Percentiles rank a stretch among this genome's conserved stretches.
phyloP scores from a whole-genome alignment of 2,888 invertebrate species.

The Drosophila vallismaia region DNA sequence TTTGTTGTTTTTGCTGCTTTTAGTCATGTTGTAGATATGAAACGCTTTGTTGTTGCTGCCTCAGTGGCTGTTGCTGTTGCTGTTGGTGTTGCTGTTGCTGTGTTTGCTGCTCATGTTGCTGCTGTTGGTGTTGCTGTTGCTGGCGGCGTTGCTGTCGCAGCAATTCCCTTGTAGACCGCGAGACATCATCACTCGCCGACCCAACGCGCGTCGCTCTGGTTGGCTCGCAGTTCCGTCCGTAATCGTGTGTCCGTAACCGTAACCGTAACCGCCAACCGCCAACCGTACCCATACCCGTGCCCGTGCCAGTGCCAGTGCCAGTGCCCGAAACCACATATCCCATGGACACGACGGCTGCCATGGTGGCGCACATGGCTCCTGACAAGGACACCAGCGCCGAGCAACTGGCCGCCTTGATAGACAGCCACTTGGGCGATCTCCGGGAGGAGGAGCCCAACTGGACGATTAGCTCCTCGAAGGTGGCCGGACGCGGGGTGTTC shows the following conservation, averaged over 20 bases:
- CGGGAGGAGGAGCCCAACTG: slow-evolving; percentile 84
- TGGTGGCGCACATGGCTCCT: slow-evolving; percentile 74
- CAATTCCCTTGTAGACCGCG: slow-evolving; percentile 30
- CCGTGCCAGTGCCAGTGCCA: no score
- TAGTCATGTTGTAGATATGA: slow-evolving; percentile 3
- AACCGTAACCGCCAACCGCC: slow-evolving; percentile 25
- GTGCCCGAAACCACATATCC: no score
- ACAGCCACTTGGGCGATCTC: slow-evolving; percentile 80
- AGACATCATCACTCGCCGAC: slow-evolving; percentile 63
- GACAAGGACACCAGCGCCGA: slow-evolving; percentile 70
- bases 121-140: slow-evolving; percentile 4
- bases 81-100: slow-evolving; percentile 8
- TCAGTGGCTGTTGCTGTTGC: no score
- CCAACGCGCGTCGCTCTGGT: slow-evolving; percentile 59
- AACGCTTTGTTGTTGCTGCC: neutral
- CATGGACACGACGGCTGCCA: slow-evolving; percentile 58
- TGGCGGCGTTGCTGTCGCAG: slow-evolving; percentile 28
- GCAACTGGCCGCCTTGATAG: slow-evolving; percentile 80
- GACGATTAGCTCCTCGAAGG: slow-evolving; percentile 86
- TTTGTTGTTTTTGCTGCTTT: slow-evolving; percentile 10
- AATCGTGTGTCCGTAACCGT: slow-evolving; percentile 10
- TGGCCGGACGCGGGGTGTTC: slow-evolving; percentile 90
- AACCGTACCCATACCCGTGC: no score
- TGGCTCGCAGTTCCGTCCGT: slow-evolving; percentile 30
- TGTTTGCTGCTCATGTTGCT: slow-evolving; percentile 11